These are phyloP conservation scores for Botia almorhae DNA, from an alignment of 2,797 vertebrate genomes.

Conservation along the genomic window DNA sequence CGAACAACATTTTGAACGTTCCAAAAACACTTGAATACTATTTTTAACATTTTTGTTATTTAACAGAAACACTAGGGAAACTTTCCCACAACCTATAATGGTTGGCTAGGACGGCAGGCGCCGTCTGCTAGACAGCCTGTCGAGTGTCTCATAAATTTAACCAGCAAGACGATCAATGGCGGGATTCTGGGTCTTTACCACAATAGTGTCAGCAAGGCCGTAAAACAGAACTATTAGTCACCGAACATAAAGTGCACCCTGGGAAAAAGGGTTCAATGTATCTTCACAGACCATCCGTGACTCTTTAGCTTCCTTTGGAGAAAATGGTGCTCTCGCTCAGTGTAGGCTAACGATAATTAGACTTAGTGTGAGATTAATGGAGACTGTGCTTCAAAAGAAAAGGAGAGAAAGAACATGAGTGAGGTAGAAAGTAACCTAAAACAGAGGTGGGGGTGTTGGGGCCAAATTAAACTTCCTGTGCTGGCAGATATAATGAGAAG, in stretches of 20 bases:
- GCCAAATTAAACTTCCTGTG: constrained; percentile 37
- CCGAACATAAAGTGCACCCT: constrained; percentile 35
- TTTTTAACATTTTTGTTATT: too few relatives aligned
- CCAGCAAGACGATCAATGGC: constrained; percentile 47
- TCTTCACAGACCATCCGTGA: constrained; percentile 33
- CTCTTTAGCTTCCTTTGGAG: constrained; percentile 17
- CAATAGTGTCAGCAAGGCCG: constrained; percentile 32
- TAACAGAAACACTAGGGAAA: too few relatives aligned
- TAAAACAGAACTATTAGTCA: constrained; percentile 52
- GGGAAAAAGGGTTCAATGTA: constrained; percentile 32
- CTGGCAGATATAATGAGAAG: constrained; percentile 4
- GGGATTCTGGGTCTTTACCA: constrained; percentile 44
- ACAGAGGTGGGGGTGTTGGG: too few relatives aligned
- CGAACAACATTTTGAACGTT: too few relatives aligned
- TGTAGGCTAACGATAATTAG: constrained; percentile 40
- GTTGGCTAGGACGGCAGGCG: not conserved
- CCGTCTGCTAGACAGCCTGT: constrained; percentile 36
- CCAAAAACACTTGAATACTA: too few relatives aligned
- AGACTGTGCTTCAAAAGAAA: constrained; percentile 1
- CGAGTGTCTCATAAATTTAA: constrained; percentile 50
- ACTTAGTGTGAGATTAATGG: constrained; percentile 36
- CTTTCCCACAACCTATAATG: too few relatives aligned
- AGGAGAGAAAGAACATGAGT: constrained; percentile 9
- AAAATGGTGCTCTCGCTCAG: constrained; percentile 29
- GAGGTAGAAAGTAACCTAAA: not conserved